Conservation (phyloP, 2,797 vertebrate genomes). For the Cacajao melanocephalus region DNA sequence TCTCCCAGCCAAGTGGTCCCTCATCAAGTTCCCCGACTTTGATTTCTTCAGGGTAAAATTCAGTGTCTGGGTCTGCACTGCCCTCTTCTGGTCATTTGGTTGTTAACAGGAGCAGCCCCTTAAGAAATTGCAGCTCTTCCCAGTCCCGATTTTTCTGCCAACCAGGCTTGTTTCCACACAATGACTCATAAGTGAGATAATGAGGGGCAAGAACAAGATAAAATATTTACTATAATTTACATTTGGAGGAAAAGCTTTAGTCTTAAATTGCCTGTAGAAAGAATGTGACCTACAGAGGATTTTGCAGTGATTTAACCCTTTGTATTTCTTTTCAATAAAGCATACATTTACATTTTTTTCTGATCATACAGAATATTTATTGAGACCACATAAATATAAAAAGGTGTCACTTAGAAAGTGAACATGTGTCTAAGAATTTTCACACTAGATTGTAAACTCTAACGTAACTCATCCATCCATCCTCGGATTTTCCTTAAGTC, state of each 20-base stretch:
- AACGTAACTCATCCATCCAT: neutral
- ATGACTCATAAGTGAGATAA: constrained; percentile 48
- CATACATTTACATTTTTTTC: neutral
- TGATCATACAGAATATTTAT: neutral
- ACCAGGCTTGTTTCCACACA: constrained; percentile 20
- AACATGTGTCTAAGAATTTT: neutral
- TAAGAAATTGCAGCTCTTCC: neutral
- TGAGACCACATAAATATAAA: neutral
- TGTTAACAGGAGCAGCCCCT: neutral
- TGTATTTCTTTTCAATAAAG: neutral
- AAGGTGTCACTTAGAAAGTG: neutral
- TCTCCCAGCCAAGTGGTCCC: neutral
- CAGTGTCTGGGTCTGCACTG: neutral
- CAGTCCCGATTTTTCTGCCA: neutral
- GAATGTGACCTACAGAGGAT: neutral
- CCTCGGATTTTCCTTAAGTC: neutral
- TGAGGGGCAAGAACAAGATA: constrained; percentile 4
- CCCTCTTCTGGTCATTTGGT: constrained; percentile 49
- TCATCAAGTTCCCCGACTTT: accelerated
- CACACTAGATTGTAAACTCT: neutral
- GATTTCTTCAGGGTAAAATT: neutral
- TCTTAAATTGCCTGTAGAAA: neutral
- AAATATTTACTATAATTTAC: constrained; percentile 63
- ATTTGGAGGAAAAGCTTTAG: neutral
- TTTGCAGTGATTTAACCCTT: neutral